Conservation (phyloP, 2,888 invertebrate species). For the Spicauda simplicius region DNA sequence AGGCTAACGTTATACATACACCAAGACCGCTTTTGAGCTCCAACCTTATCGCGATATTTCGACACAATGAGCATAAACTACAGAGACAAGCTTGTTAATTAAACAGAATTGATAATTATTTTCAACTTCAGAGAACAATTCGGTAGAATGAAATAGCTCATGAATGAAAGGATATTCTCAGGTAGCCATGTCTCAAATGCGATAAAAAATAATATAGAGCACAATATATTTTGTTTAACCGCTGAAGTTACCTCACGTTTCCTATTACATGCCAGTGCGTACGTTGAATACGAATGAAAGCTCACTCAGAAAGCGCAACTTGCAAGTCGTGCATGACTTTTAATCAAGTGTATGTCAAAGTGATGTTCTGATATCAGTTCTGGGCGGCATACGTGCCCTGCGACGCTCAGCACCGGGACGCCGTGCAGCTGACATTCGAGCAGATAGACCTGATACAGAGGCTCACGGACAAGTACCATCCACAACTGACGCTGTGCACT, state of each 20-base stretch:
- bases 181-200: constrained; percentile 10
- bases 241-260: constrained; percentile 48
- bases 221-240: constrained; percentile 37
- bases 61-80: constrained; percentile 32
- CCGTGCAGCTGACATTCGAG: constrained; percentile 92
- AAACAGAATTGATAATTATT: constrained; percentile 34
- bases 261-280: constrained; percentile 55
- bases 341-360: constrained; percentile 62
- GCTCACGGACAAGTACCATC: constrained; percentile 91
- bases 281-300: constrained; percentile 49
- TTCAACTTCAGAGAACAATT: constrained; percentile 33
- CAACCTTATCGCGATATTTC: constrained; percentile 27
- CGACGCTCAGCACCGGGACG: constrained; percentile 92
- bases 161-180: constrained; percentile 20
- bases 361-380: constrained; percentile 84
- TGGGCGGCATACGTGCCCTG: constrained; percentile 95
- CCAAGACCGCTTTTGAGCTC: constrained; percentile 1
- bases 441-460: constrained; percentile 94
- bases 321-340: constrained; percentile 61
- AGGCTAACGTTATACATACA: constrained; percentile 1
- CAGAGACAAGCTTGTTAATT: constrained; percentile 33
- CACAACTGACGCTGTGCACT: constrained; percentile 91
- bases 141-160: constrained; percentile 26
- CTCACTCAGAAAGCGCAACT: constrained; percentile 28
- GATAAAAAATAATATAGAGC: constrained; percentile 25